Evolutionary conservation across 2,888 invertebrate genomes (phyloP).

Genomic region (Torymus tubicola): DNA sequence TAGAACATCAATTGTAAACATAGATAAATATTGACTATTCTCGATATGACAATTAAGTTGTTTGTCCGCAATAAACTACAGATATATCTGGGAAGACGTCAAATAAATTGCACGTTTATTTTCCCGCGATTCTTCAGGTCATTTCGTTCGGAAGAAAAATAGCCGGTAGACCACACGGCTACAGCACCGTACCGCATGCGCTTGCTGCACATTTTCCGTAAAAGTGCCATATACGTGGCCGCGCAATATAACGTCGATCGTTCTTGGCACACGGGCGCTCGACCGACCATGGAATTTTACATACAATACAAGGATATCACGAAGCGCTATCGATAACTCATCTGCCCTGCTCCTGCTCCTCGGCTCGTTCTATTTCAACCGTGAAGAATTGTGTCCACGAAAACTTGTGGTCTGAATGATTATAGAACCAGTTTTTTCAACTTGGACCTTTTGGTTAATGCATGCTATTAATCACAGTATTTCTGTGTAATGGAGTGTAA

Average conservation of each 20-base stretch:
- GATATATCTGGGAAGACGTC: not conserved
- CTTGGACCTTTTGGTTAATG: too few species aligned
- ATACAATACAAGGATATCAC: constrained; percentile 16
- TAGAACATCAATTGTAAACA: too few species aligned
- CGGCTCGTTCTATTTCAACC: not conserved
- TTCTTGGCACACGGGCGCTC: not conserved
- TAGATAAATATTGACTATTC: too few species aligned
- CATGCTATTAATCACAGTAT: too few species aligned
- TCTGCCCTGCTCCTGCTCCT: not conserved
- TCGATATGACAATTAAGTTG: too few species aligned
- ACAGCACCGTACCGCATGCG: too few species aligned
- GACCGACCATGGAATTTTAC: constrained; percentile 30
- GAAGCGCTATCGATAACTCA: constrained; percentile 6
- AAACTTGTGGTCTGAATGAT: not conserved
- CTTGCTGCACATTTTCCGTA: not conserved
- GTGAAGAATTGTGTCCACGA: too few species aligned
- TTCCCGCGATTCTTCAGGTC: not conserved
- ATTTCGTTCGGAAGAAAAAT: not conserved
- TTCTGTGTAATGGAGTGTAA: too few species aligned
- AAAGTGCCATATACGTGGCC: constrained; percentile 6
- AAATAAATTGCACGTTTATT: constrained; percentile 4
- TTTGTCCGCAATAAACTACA: too few species aligned
- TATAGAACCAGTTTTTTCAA: too few species aligned
- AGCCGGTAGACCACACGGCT: not conserved
- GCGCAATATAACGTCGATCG: constrained; percentile 19